Percentiles rank a stretch among this genome's conserved stretches.
Conservation (phyloP, 2,113 vertebrate species). For the Leptodactylus fuscus region DNA sequence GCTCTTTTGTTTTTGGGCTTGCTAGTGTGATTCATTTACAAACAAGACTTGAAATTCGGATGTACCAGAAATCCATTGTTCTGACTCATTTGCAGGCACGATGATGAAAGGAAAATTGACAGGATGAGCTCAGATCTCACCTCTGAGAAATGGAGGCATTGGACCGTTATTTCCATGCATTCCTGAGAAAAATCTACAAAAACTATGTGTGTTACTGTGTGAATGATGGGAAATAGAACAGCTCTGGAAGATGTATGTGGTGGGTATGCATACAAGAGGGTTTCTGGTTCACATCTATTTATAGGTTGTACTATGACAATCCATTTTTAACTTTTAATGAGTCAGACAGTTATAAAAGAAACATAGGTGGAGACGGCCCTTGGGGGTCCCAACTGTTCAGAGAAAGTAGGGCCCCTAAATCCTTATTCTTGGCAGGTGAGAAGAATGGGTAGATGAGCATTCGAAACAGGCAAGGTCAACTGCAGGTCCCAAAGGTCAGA, state of each 20-base stretch:
- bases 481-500: no score
- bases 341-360: no score
- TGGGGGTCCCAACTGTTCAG: no score
- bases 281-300: no score
- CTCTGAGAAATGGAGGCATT: constrained; percentile 38
- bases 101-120: constrained; percentile 43
- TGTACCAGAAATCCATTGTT: constrained; percentile 48
- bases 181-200: neutral
- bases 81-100: constrained; percentile 27
- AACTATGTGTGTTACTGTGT: neutral
- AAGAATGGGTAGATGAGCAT: no score
- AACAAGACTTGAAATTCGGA: constrained; percentile 25
- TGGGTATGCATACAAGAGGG: no score
- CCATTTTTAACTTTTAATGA: no score
- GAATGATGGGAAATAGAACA: neutral
- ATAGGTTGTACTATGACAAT: no score
- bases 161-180: neutral
- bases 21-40: constrained; percentile 28
- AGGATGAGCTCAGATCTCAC: constrained; percentile 35
- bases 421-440: no score
- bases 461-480: no score
- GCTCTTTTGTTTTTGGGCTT: constrained; percentile 35
- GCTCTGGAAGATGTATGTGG: neutral
- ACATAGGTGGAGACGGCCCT: no score
- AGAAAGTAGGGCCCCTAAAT: no score